phyloP scores from a whole-genome alignment of 2,113 vertebrate genomes.

The Tragelaphus strepsiceros region DNA sequence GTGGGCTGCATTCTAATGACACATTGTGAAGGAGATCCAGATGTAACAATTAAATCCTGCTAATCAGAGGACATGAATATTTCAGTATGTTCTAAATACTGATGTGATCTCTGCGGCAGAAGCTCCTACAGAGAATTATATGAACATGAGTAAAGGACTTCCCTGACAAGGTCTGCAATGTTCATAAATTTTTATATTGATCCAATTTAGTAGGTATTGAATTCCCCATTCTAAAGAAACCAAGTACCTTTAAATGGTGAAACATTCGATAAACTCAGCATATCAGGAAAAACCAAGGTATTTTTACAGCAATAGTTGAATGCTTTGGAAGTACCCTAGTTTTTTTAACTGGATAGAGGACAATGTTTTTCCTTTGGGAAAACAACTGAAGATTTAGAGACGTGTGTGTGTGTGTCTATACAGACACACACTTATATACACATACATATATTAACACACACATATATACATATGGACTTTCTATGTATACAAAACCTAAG shows the following conservation, averaged over 20 bases:
- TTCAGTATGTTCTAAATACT: not conserved
- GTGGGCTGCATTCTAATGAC: conserved; percentile 35
- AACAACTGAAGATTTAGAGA: not conserved
- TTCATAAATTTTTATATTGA: conserved; percentile 46
- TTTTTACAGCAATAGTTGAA: not conserved
- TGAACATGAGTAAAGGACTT: conserved; percentile 14
- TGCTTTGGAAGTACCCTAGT: not conserved
- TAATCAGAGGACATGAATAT: conserved; percentile 58
- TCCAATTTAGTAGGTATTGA: conserved; percentile 35
- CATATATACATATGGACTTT: not conserved
- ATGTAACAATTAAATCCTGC: conserved; percentile 38
- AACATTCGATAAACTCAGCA: conserved; percentile 2
- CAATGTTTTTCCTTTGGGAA: not conserved
- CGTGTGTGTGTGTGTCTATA: not conserved
- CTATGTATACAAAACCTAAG: not conserved
- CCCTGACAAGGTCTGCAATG: not conserved
- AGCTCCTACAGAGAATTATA: not conserved
- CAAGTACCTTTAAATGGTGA: conserved; percentile 4
- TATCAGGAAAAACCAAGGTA: not conserved
- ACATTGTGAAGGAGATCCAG: conserved; percentile 4
- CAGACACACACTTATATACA: not conserved
- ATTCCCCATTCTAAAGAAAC: conserved; percentile 38
- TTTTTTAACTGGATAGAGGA: not conserved
- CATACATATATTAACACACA: not conserved
- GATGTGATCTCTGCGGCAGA: not conserved